phyloP scores from a whole-genome alignment of 2,888 invertebrate genomes.

The Phoenoteleia sp. region DNA sequence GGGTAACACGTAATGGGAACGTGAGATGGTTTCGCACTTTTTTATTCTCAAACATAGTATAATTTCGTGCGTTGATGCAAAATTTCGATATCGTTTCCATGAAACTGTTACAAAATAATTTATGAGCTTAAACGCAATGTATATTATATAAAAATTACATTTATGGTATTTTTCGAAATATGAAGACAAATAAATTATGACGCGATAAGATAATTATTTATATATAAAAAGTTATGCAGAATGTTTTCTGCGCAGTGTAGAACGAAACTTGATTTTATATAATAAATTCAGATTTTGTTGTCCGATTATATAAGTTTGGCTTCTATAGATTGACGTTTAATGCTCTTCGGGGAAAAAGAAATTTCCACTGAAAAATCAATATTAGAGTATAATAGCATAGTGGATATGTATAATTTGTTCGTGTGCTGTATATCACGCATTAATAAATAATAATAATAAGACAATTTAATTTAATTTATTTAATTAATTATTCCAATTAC shows the following conservation, averaged over 20 bases:
- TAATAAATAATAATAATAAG: no score
- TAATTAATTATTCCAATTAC: no score
- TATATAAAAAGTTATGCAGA: not conserved
- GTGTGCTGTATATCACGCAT: no score
- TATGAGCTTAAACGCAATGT: not conserved
- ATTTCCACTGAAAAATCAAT: slow-evolving; percentile 5
- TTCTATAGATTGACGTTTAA: slow-evolving; percentile 12
- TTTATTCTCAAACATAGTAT: slow-evolving; percentile 8
- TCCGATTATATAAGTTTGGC: slow-evolving; percentile 9
- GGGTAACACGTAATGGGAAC: slow-evolving; percentile 6
- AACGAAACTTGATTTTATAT: not conserved
- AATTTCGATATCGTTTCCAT: slow-evolving; percentile 41
- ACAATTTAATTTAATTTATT: no score
- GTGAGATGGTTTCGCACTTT: slow-evolving; percentile 5
- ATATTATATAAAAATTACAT: slow-evolving; percentile 1
- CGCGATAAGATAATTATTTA: not conserved
- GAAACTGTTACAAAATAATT: slow-evolving; percentile 33
- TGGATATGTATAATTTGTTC: not conserved
- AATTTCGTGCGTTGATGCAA: slow-evolving; percentile 27
- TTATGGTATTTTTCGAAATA: not conserved
- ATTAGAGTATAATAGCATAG: not conserved
- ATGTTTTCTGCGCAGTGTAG: not conserved
- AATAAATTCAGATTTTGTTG: not conserved
- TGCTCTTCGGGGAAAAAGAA: not conserved
- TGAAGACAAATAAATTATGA: not conserved